phyloP scores from a whole-genome alignment of 2,797 vertebrate species.

The Spatula clypeata region DNA sequence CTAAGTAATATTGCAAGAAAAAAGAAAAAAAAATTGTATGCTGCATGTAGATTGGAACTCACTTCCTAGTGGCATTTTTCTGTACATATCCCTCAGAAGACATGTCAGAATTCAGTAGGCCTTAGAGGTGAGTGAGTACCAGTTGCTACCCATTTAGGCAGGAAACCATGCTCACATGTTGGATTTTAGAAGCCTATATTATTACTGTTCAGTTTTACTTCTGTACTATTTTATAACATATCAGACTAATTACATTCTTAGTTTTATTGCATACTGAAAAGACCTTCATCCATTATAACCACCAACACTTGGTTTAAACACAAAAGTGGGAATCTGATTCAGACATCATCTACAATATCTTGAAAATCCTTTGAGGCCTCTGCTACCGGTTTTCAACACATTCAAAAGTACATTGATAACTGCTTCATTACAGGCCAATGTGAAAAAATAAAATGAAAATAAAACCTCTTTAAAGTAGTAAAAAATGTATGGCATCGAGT shows the following conservation, averaged over 20 bases:
- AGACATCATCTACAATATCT: not conserved
- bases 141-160: not conserved
- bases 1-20: too few species aligned
- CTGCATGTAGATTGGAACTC: not conserved
- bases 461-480: not conserved
- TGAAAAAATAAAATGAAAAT: not conserved
- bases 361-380: not conserved
- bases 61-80: not conserved
- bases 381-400: not conserved
- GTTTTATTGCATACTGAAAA: constrained; percentile 67
- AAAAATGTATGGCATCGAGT: not conserved
- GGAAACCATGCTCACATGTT: not conserved
- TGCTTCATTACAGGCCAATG: not conserved
- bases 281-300: constrained; percentile 28
- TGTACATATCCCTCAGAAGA: not conserved
- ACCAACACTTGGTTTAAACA: not conserved
- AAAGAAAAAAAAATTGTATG: too few species aligned
- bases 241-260: constrained; percentile 43
- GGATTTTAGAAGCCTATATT: not conserved
- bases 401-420: not conserved
- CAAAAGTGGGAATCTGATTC: not conserved
- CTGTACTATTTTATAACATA: constrained; percentile 6
- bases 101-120: not conserved
- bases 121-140: not conserved
- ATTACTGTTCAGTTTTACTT: constrained; percentile 58